Evolutionary conservation across 53 echinoderm and acorn worm species (phyloP).

Genomic region (Temnopleurus reevesii): DNA sequence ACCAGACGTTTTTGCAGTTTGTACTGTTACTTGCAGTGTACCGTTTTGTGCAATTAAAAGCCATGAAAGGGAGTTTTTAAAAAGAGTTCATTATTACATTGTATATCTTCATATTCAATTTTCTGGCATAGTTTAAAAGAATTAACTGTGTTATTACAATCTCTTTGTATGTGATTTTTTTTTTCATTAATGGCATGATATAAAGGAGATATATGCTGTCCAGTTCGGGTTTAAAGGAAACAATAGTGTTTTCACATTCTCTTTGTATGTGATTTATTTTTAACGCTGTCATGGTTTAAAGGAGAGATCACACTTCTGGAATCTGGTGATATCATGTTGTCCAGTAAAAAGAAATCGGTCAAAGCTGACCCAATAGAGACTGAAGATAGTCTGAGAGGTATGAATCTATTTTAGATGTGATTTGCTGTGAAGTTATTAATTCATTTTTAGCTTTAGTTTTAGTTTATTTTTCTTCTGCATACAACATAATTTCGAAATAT

Average conservation of each 20-base stretch:
- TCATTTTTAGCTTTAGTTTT: background rate
- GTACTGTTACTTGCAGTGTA: no score
- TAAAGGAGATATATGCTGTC: background rate
- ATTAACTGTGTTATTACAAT: no score
- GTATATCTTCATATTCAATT: no score
- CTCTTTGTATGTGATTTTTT: no score
- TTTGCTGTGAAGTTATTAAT: background rate
- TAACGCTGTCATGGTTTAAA: background rate
- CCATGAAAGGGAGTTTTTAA: no score
- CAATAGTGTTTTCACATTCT: background rate
- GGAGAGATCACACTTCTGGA: slow-evolving; percentile 37
- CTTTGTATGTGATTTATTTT: background rate
- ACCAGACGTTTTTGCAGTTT: no score
- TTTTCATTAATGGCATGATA: no score
- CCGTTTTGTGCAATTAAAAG: no score
- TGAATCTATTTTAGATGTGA: background rate
- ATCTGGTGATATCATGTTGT: slow-evolving; percentile 20
- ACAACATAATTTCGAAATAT: no score
- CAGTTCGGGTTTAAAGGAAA: background rate
- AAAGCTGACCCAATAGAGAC: background rate
- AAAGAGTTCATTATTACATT: no score
- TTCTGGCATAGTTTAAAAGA: background rate
- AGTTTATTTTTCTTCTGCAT: no score
- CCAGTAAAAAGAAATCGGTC: background rate
- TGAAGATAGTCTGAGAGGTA: background rate